A percentile compares a stretch with the other conserved stretches of the same genome.
These are phyloP conservation scores for Drosophila sordidula DNA, from an alignment of 2,888 invertebrate species.

Conservation along the genomic window DNA sequence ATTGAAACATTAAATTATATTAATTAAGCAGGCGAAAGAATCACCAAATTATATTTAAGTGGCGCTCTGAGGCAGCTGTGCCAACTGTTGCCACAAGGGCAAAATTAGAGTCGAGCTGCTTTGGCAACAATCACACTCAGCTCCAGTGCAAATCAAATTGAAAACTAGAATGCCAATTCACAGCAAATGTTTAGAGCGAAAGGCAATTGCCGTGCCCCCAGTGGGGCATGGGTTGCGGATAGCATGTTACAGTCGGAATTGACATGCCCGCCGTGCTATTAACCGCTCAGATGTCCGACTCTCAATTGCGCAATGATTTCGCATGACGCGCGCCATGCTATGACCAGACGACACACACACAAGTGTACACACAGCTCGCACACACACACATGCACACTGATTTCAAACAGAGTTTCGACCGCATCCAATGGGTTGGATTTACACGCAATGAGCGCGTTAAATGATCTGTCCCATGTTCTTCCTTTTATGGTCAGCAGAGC, in stretches of 20 bases:
- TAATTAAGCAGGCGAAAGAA: no score
- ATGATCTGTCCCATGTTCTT: conserved; percentile 42
- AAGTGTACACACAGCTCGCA: conserved; percentile 7
- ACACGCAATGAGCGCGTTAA: conserved; percentile 66
- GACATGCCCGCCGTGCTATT: conserved; percentile 52
- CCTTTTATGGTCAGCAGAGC: conserved; percentile 39
- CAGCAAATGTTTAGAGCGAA: conserved; percentile 51
- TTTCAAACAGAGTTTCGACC: conserved; percentile 29
- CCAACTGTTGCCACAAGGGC: background rate
- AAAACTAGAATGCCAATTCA: conserved; percentile 63
- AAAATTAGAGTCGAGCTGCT: conserved; percentile 2
- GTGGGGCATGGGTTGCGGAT: conserved; percentile 1
- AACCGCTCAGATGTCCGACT: conserved; percentile 57
- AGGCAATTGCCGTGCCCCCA: conserved; percentile 32
- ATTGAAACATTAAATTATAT: no score
- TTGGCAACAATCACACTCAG: conserved; percentile 32
- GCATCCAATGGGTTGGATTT: conserved; percentile 60
- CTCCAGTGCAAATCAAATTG: conserved; percentile 37
- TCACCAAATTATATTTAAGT: background rate
- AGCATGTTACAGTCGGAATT: conserved; percentile 34
- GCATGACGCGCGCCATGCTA: conserved; percentile 55
- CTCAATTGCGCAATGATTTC: conserved; percentile 74
- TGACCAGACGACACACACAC: conserved; percentile 2
- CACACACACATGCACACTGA: background rate
- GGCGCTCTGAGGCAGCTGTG: no score